phyloP scores from a whole-genome alignment of 2,113 vertebrate species.

The Sterrhoptilus dennistouni region DNA sequence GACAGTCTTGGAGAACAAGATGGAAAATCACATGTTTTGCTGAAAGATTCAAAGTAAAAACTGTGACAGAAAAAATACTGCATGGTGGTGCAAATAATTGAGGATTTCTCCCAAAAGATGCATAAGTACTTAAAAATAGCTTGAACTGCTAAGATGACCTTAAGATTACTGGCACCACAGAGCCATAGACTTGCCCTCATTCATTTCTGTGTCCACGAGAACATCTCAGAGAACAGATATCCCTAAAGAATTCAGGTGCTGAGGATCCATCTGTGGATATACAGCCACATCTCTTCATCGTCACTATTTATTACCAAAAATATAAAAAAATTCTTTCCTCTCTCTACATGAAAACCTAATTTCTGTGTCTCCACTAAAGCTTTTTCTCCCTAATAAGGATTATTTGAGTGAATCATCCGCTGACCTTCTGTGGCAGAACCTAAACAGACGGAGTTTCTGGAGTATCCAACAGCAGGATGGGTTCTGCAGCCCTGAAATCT shows the following conservation, averaged over 20 bases:
- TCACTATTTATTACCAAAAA: neutral
- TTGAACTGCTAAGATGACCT: neutral
- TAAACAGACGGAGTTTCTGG: neutral
- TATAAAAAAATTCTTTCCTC: neutral
- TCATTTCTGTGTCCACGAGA: neutral
- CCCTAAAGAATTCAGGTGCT: neutral
- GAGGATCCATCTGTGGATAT: neutral
- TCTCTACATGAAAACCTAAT: neutral
- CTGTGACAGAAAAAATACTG: neutral
- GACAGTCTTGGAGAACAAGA: slow-evolving; percentile 20
- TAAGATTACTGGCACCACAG: neutral
- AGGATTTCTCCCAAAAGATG: neutral
- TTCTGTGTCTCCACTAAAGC: neutral
- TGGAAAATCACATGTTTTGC: slow-evolving; percentile 30
- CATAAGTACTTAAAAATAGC: neutral
- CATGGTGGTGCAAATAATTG: neutral
- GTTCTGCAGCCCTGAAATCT: neutral
- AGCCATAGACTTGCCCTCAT: neutral
- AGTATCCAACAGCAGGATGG: neutral
- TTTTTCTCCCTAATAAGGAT: neutral
- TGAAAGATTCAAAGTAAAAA: slow-evolving; percentile 25
- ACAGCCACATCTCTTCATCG: neutral
- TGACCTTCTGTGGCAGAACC: neutral
- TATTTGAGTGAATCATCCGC: neutral
- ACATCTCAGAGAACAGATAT: neutral